These are phyloP conservation scores for Plodia interpunctella DNA, from an alignment of 1,140 invertebrate genomes.

Conservation along the genomic window DNA sequence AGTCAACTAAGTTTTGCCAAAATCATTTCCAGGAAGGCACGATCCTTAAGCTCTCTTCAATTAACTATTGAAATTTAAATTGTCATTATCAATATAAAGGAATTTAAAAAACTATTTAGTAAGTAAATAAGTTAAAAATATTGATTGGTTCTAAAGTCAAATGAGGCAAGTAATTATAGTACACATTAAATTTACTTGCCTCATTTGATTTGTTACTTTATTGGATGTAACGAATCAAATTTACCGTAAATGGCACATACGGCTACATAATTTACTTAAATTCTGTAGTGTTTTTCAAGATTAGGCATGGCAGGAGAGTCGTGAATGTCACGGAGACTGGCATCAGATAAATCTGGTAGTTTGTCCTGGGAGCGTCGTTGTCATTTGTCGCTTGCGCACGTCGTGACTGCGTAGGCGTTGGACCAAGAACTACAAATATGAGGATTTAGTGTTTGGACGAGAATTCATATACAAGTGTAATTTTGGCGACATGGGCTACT, in stretches of 20 bases:
- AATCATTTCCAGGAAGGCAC: neutral
- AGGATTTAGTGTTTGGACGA: too few species aligned
- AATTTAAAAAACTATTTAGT: too few species aligned
- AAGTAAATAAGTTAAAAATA: too few species aligned
- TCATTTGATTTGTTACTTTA: too few species aligned
- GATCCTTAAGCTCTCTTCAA: neutral
- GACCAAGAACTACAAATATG: conserved; percentile 21
- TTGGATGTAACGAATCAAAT: too few species aligned
- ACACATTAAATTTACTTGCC: too few species aligned
- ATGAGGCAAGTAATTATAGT: too few species aligned
- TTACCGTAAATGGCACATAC: too few species aligned
- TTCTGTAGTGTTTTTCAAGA: neutral
- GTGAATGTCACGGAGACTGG: conserved; percentile 56
- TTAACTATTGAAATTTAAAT: neutral
- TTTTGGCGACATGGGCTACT: too few species aligned
- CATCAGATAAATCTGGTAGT: conserved; percentile 68
- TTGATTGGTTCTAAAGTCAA: too few species aligned
- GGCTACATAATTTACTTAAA: neutral
- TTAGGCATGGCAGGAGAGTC: neutral
- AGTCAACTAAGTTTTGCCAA: neutral
- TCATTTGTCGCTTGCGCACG: conserved; percentile 56
- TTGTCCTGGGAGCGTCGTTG: conserved; percentile 51
- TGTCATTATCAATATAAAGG: too few species aligned
- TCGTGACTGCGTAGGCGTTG: conserved; percentile 55
- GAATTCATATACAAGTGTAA: too few species aligned